These are phyloP conservation scores for Morpho helenor DNA, from an alignment of 2,888 invertebrate genomes.

Conservation along the genomic window DNA sequence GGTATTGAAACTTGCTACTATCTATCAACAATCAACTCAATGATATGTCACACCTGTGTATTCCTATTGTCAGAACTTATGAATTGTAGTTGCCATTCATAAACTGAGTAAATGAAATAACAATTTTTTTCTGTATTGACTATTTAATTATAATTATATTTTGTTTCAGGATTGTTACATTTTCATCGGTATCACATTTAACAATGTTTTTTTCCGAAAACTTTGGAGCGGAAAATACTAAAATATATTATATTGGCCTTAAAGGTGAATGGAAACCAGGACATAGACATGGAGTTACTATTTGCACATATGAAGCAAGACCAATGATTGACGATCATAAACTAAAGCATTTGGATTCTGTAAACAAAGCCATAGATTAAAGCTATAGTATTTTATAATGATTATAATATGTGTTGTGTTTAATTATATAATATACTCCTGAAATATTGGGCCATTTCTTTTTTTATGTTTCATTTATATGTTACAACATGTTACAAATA, in stretches of 20 bases:
- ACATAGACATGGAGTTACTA: conserved; percentile 93
- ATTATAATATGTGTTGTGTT: neutral
- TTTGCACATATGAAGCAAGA: conserved; percentile 92
- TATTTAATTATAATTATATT: neutral
- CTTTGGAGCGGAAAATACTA: conserved; percentile 91
- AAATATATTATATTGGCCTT: conserved; percentile 95
- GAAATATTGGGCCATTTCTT: too few species aligned
- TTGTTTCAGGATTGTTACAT: conserved; percentile 90
- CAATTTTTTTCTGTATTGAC: neutral
- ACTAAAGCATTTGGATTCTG: conserved; percentile 81
- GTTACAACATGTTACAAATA: too few species aligned
- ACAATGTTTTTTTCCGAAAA: conserved; percentile 94
- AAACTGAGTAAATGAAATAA: too few species aligned
- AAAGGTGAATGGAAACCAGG: conserved; percentile 94
- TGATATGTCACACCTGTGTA: too few species aligned
- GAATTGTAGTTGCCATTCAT: too few species aligned
- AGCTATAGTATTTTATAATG: conserved; percentile 1
- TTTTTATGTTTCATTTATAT: too few species aligned
- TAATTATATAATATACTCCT: neutral
- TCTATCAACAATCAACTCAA: too few species aligned
- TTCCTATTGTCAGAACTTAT: neutral
- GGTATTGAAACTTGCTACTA: too few species aligned
- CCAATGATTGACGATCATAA: conserved; percentile 94
- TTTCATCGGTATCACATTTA: conserved; percentile 93
- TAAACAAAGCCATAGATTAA: conserved; percentile 78